phyloP scores from a whole-genome alignment of 2,888 invertebrate species.

The Aspidapion aeneum region DNA sequence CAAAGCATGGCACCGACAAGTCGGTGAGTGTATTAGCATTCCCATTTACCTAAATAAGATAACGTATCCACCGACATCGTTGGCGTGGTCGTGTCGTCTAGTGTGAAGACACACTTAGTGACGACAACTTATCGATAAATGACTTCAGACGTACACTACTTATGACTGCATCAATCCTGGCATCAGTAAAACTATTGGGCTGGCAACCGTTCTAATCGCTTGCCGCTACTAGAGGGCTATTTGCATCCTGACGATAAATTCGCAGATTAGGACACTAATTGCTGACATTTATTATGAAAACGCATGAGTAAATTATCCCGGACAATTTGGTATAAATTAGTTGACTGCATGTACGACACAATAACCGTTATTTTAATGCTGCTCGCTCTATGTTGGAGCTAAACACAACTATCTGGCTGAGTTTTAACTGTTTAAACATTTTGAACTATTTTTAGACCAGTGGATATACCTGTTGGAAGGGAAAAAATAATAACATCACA shows the following conservation, averaged over 20 bases:
- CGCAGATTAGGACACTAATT: conserved; percentile 39
- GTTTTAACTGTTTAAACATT: too few relatives aligned
- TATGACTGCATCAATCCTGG: background rate
- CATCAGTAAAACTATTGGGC: conserved; percentile 33
- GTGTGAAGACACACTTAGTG: background rate
- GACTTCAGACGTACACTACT: too few relatives aligned
- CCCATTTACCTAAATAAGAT: background rate
- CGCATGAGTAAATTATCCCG: conserved; percentile 30
- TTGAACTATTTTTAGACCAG: too few relatives aligned
- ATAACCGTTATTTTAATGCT: conserved; percentile 11
- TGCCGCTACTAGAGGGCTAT: too few relatives aligned
- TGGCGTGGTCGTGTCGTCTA: background rate
- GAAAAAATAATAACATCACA: too few relatives aligned
- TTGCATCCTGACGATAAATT: conserved; percentile 40
- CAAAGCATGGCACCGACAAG: background rate
- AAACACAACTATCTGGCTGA: too few relatives aligned
- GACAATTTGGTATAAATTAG: conserved; percentile 28
- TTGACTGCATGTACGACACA: conserved; percentile 6
- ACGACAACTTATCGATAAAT: too few relatives aligned
- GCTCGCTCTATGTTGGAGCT: too few relatives aligned
- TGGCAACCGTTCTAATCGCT: conserved; percentile 43
- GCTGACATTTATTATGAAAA: conserved; percentile 37
- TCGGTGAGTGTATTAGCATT: background rate
- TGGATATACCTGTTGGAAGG: too few relatives aligned
- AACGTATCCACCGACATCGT: background rate